A percentile compares a stretch with the other conserved stretches of the same genome.
phyloP scores from a whole-genome alignment of 2,113 vertebrate species.

The Erinaceus europaeus region DNA sequence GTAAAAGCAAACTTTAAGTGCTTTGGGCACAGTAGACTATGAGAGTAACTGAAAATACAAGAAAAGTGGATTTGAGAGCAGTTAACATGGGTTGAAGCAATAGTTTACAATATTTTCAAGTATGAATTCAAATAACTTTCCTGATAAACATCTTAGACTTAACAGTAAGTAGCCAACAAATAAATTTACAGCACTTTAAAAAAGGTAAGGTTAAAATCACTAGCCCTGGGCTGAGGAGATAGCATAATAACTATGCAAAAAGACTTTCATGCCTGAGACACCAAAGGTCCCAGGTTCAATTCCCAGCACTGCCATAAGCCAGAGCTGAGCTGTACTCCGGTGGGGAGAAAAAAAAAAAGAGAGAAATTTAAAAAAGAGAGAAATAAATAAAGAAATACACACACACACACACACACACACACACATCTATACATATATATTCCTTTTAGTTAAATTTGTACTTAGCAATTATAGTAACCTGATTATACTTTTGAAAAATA shows the following conservation, averaged over 20 bases:
- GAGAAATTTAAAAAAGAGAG: too few species aligned
- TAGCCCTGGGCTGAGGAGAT: neutral
- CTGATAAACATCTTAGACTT: neutral
- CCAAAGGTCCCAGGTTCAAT: too few species aligned
- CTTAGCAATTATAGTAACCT: constrained; percentile 13
- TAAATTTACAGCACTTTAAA: neutral
- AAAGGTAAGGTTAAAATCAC: constrained; percentile 13
- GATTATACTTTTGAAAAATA: constrained; percentile 17
- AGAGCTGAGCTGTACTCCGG: too few species aligned
- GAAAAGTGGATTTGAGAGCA: neutral
- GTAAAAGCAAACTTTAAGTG: neutral
- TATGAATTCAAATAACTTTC: constrained; percentile 24
- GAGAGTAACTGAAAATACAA: constrained; percentile 29
- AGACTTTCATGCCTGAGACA: too few species aligned
- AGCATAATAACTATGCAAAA: too few species aligned
- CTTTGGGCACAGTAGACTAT: neutral
- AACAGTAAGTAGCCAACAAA: neutral
- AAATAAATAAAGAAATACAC: too few species aligned
- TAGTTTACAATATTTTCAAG: constrained; percentile 2
- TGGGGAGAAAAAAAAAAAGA: too few species aligned
- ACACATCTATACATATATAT: too few species aligned
- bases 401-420: too few species aligned
- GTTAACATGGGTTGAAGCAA: neutral
- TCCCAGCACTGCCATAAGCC: too few species aligned
- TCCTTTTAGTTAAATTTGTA: constrained; percentile 22